Evolutionary conservation across 2,797 vertebrate species (phyloP).

Genomic region (Danio tinwini): DNA sequence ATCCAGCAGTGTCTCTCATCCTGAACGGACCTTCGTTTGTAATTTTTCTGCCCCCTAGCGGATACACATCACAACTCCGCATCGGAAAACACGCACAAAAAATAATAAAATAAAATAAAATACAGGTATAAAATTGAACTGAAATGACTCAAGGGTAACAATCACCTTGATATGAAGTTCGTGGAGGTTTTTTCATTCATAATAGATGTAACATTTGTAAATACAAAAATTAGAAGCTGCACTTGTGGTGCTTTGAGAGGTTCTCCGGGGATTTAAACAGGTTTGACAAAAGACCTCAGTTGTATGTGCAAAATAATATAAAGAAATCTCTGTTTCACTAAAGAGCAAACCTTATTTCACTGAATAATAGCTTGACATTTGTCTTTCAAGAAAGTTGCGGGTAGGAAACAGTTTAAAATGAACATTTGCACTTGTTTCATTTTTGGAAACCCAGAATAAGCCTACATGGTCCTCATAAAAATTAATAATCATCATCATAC

Average conservation of each 20-base stretch:
- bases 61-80: neutral
- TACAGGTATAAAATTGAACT: neutral
- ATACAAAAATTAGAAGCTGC: neutral
- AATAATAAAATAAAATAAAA: neutral
- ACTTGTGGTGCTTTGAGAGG: neutral
- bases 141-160: neutral
- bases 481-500: neutral
- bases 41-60: conserved; percentile 89
- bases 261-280: neutral
- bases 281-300: neutral
- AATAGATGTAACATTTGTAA: neutral
- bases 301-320: neutral
- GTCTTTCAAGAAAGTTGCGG: neutral
- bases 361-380: neutral
- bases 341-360: neutral
- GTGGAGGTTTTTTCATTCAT: neutral
- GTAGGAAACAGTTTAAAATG: neutral
- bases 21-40: conserved; percentile 72
- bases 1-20: conserved; percentile 68
- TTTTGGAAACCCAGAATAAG: neutral
- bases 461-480: neutral
- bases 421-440: neutral
- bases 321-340: neutral
- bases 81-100: neutral
- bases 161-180: neutral